Evolutionary conservation across 2,888 invertebrate species (phyloP).

Genomic region (Nephrotoma appendiculata): DNA sequence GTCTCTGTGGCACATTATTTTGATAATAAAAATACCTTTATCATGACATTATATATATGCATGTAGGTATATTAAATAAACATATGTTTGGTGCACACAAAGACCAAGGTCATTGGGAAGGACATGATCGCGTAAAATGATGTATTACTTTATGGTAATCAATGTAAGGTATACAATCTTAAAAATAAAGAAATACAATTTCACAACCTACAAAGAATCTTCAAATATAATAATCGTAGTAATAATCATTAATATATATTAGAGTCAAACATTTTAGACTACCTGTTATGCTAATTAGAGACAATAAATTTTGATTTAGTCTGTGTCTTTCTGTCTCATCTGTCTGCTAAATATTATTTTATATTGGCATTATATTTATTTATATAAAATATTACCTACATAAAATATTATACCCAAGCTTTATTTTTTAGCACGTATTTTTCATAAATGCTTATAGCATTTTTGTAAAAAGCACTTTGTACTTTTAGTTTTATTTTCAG

Average conservation of each 20-base stretch:
- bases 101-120: neutral
- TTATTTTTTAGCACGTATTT: neutral
- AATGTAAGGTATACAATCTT: neutral
- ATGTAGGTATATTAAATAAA: neutral
- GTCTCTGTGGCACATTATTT: neutral
- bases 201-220: neutral
- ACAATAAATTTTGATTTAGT: slow-evolving; percentile 5
- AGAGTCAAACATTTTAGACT: slow-evolving; percentile 1
- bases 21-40: neutral
- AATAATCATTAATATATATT: neutral
- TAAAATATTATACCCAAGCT: too few relatives aligned
- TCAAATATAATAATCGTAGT: neutral
- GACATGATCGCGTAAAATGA: neutral
- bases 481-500: neutral
- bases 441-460: neutral
- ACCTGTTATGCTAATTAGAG: slow-evolving; percentile 6
- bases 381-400: neutral
- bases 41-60: neutral
- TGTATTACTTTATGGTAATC: neutral
- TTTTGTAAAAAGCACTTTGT: neutral
- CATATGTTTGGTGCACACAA: neutral
- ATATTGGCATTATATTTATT: neutral
- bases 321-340: slow-evolving; percentile 1
- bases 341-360: neutral
- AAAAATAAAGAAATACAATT: neutral